A percentile compares a stretch with the other conserved stretches of the same genome.
phyloP scores from a whole-genome alignment of 2,888 invertebrate species.

The Dascillus cervinus region DNA sequence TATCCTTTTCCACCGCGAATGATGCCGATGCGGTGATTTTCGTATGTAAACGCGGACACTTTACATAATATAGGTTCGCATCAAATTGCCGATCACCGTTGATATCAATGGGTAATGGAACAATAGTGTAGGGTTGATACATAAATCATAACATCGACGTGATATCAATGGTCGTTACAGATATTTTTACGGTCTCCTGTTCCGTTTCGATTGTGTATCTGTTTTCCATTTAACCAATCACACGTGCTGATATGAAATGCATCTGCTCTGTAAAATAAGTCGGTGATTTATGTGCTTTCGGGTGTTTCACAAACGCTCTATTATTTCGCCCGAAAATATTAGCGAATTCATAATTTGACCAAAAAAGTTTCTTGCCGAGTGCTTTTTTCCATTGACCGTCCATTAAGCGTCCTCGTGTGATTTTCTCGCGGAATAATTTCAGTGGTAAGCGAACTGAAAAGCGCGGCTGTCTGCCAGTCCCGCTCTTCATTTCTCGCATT shows the following conservation, averaged over 20 bases:
- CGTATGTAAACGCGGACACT: conserved; percentile 15
- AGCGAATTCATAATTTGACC: no score
- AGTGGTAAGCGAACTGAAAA: conserved; percentile 16
- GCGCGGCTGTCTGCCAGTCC: conserved; percentile 38
- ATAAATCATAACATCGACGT: conserved; percentile 38
- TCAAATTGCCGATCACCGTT: conserved; percentile 20
- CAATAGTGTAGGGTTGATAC: conserved; percentile 32
- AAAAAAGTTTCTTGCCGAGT: no score
- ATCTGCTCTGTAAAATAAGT: conserved; percentile 40
- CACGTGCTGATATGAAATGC: conserved; percentile 38
- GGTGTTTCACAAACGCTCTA: no score
- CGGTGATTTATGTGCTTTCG: conserved; percentile 37
- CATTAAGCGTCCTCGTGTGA: no score
- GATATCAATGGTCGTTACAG: conserved; percentile 33
- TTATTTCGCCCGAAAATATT: no score
- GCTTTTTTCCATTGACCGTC: no score
- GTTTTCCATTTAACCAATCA: conserved; percentile 35
- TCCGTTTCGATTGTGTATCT: conserved; percentile 37
- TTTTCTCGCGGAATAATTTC: no score
- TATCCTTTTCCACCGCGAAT: conserved; percentile 25
- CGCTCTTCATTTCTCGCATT: conserved; percentile 48
- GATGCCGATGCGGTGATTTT: conserved; percentile 19
- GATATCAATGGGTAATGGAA: conserved; percentile 30
- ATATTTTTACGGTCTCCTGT: conserved; percentile 37
- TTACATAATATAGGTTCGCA: conserved; percentile 16